Evolutionary conservation across 2,113 vertebrate genomes (phyloP).

Genomic region (Poeciliopsis occidentalis): DNA sequence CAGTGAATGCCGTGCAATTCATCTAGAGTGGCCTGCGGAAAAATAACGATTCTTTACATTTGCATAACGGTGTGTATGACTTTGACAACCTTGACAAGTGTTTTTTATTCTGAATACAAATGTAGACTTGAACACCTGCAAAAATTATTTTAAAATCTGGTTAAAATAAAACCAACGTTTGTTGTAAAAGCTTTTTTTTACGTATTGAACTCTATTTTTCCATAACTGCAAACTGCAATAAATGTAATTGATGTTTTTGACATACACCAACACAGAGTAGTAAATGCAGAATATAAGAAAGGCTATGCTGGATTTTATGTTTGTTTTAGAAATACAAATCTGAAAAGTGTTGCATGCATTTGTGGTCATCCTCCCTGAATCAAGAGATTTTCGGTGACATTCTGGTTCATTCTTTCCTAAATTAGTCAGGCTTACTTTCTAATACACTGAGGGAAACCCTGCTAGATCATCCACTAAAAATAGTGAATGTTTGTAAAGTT

Average conservation of each 20-base stretch:
- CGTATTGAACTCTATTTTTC: background rate
- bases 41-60: constrained; percentile 21
- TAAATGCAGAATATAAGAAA: background rate
- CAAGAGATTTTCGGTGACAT: background rate
- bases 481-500: too few relatives aligned
- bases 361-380: background rate
- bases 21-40: constrained; percentile 11
- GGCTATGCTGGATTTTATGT: background rate
- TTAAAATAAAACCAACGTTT: background rate
- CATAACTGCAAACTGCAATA: background rate
- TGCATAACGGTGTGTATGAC: constrained; percentile 28
- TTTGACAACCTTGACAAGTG: constrained; percentile 19
- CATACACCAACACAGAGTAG: background rate
- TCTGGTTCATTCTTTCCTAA: background rate
- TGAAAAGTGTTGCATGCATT: background rate
- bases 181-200: background rate
- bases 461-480: too few relatives aligned
- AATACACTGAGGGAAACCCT: too few relatives aligned
- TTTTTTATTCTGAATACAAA: constrained; percentile 14
- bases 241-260: background rate
- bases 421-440: background rate
- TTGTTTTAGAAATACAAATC: background rate
- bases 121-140: background rate
- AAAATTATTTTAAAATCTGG: background rate
- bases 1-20: constrained; percentile 11